phyloP scores from a whole-genome alignment of 1,140 invertebrate species.

The Cydia amplana region DNA sequence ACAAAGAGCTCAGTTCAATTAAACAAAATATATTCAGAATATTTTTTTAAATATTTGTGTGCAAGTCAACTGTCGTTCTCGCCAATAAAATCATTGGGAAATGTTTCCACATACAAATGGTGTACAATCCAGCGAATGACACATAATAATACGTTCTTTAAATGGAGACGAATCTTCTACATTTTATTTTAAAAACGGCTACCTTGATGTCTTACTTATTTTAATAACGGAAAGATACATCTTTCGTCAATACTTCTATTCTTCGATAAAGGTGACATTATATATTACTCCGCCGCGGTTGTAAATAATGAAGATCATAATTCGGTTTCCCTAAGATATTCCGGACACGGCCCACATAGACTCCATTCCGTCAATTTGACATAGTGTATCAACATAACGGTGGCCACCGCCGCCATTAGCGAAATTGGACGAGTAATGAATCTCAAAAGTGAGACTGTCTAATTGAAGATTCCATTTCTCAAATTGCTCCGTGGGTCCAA shows the following conservation, averaged over 20 bases:
- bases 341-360: not conserved
- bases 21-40: too few relatives aligned
- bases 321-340: not conserved
- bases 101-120: too few relatives aligned
- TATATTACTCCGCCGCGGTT: not conserved
- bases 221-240: not conserved
- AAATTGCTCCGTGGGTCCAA: constrained; percentile 40
- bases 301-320: not conserved
- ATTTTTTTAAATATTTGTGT: too few relatives aligned
- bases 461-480: constrained; percentile 49
- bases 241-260: not conserved
- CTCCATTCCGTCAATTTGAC: constrained; percentile 12
- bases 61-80: too few relatives aligned
- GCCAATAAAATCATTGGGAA: too few relatives aligned
- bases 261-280: not conserved
- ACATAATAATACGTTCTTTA: too few relatives aligned
- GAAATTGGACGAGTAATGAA: constrained; percentile 44
- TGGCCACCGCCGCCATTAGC: constrained; percentile 35
- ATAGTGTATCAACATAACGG: constrained; percentile 44
- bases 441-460: constrained; percentile 46
- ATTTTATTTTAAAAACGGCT: not conserved
- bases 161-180: too few relatives aligned
- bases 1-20: too few relatives aligned
- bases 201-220: not conserved
- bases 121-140: too few relatives aligned